Percentiles rank a stretch among this genome's conserved stretches.
Conservation (phyloP, 2,797 vertebrate genomes). For the Pseudochaenichthys georgianus region DNA sequence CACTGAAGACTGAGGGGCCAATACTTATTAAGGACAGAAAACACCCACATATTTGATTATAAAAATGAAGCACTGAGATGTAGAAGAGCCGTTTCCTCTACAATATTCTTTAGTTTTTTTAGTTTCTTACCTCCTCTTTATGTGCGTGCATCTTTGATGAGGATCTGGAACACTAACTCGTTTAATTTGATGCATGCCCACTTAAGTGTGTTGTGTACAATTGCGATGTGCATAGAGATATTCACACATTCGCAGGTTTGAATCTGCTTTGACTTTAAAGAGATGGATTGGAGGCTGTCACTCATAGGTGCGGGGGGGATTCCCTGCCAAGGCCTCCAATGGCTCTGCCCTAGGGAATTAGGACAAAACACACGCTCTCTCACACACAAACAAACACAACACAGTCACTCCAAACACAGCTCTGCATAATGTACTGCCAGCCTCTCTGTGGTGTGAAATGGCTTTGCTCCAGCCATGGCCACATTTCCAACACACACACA, state of each 20-base stretch:
- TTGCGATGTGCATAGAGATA: neutral
- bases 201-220: no score
- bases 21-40: neutral
- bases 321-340: slow-evolving; percentile 60
- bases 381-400: slow-evolving; percentile 34
- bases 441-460: slow-evolving; percentile 65
- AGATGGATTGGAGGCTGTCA: slow-evolving; percentile 66
- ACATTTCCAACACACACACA: slow-evolving; percentile 58
- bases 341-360: slow-evolving; percentile 58
- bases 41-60: neutral
- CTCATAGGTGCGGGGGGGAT: slow-evolving; percentile 57
- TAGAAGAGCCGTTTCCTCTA: neutral
- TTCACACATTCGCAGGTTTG: slow-evolving; percentile 27
- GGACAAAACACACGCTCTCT: slow-evolving; percentile 24
- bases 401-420: slow-evolving; percentile 35
- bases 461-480: slow-evolving; percentile 64
- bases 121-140: neutral
- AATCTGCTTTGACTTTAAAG: slow-evolving; percentile 65
- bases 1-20: neutral
- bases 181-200: slow-evolving; percentile 20
- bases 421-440: slow-evolving; percentile 63
- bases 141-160: slow-evolving; percentile 13
- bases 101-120: neutral
- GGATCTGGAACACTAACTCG: slow-evolving; percentile 18
- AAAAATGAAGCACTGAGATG: neutral